Percentiles rank a stretch among this genome's conserved stretches.
Conservation (phyloP, 2,113 vertebrate genomes). For the Heterocephalus glaber region DNA sequence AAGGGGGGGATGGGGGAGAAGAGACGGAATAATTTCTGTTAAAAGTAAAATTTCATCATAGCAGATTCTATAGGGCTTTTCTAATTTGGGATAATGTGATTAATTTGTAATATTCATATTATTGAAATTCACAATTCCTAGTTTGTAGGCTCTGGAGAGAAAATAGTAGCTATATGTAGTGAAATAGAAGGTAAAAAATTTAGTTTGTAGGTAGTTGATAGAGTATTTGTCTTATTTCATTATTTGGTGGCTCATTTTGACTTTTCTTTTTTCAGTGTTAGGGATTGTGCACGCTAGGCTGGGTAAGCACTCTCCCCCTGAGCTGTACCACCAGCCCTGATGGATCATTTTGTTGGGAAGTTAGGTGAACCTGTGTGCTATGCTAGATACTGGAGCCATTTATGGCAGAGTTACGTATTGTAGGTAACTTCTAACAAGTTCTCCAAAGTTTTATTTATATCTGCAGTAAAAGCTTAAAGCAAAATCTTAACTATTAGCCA, state of each 20-base stretch:
- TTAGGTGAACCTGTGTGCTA: not conserved
- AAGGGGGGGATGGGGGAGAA: not conserved
- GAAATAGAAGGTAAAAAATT: constrained; percentile 45
- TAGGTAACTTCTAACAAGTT: constrained; percentile 15
- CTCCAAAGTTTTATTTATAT: constrained; percentile 28
- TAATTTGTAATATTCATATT: constrained; percentile 12
- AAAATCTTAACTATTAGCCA: not conserved
- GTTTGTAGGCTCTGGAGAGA: not conserved
- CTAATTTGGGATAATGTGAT: constrained; percentile 1
- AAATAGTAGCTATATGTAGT: not conserved
- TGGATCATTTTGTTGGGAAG: not conserved
- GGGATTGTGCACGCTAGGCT: not conserved
- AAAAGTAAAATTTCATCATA: not conserved
- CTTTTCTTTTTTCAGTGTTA: not conserved
- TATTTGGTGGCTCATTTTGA: not conserved
- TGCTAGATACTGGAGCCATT: not conserved
- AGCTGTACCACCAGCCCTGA: not conserved
- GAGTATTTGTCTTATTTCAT: not conserved
- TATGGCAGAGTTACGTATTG: not conserved
- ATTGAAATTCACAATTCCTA: not conserved
- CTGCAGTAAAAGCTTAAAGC: constrained; percentile 37
- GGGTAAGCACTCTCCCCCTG: not conserved
- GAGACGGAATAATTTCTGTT: not conserved
- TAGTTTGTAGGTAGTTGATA: not conserved
- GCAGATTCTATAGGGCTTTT: not conserved